These are phyloP conservation scores for Hedychridium roseum DNA, from an alignment of 2,888 invertebrate genomes.

Conservation along the genomic window DNA sequence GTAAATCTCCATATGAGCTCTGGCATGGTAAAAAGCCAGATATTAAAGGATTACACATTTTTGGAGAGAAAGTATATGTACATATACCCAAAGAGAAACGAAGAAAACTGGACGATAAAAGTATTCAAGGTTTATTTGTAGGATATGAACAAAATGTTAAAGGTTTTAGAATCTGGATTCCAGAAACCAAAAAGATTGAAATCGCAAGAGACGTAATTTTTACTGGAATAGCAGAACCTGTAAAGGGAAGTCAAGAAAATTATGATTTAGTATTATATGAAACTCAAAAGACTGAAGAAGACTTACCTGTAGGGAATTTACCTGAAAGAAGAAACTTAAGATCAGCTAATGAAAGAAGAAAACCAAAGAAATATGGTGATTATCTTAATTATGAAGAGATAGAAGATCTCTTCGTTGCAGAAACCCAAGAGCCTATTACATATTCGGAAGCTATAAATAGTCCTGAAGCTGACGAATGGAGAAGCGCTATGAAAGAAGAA, in stretches of 20 bases:
- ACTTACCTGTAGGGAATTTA: neutral
- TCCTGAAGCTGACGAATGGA: slow-evolving; percentile 9
- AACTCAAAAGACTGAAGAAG: neutral
- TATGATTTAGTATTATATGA: too few relatives aligned
- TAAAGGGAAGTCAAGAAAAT: neutral
- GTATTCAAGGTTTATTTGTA: slow-evolving; percentile 13
- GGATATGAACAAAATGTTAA: slow-evolving; percentile 22
- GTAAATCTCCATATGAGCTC: slow-evolving; percentile 12
- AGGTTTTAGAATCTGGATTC: slow-evolving; percentile 19
- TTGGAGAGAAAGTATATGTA: slow-evolving; percentile 12
- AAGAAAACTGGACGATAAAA: slow-evolving; percentile 15
- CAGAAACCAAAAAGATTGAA: slow-evolving; percentile 6
- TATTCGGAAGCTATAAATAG: slow-evolving; percentile 14
- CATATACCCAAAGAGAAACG: slow-evolving; percentile 6
- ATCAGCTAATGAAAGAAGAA: neutral
- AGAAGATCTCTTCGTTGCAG: neutral
- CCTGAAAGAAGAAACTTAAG: neutral
- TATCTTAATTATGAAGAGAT: neutral
- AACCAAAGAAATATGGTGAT: neutral
- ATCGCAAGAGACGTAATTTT: slow-evolving; percentile 22
- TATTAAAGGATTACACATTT: slow-evolving; percentile 4
- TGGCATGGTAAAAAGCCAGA: slow-evolving; percentile 9
- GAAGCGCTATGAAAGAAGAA: slow-evolving; percentile 15
- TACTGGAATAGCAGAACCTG: slow-evolving; percentile 5
- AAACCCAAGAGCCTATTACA: slow-evolving; percentile 5